Evolutionary conservation across 2,797 vertebrate species (phyloP), one percentile per base, ranked within the genome.

Genomic region (Phrynocephalus guinanensis): DNA sequence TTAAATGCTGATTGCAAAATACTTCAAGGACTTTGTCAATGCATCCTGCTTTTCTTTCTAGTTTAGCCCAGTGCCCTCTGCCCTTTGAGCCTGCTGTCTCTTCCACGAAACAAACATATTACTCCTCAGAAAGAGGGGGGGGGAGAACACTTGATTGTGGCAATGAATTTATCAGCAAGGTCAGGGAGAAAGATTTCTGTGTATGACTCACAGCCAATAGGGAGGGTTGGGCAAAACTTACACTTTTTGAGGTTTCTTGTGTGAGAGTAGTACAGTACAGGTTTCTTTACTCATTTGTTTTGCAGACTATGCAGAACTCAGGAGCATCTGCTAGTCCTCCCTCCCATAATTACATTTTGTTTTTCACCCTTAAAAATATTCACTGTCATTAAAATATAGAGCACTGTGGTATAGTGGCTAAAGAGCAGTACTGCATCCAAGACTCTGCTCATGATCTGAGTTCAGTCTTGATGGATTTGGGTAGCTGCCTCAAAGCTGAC

Each of bases 161-260:
- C 72, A 92, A 71, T 18, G 1, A 67, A 93, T 87, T 91, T 82
- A 71, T 89, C 82, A 89, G 88, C 90, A 84, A 77, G 84, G 87
- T 93, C 90, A 91, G 84, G 85, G 82, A 90, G 68, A 24, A 92
- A 84, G 88, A 83, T 91, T 94, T 93, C 86, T 95, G 1, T 75
- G 44, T 67, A 87, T 94, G 92, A 94, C 86, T 95, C 93, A 94
- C 88, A 73, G 56, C 81, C 79, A 88, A 83, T 83, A 67, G 83
- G 33, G 86, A 93, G 91, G 94, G 91, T 87, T 92, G 90, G 93
- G 93, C 93, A 93, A 93, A 79, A 56, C 52, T 63, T 63, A 15
- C 60, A 63, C 15, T 63, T 63, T 63, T 63, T 13, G 60, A 63
- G 60, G 52, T 56, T 56, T 56, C 52, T 56, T 10, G 52, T 56